A percentile compares a stretch with the other conserved stretches of the same genome.
Conservation (phyloP, 2,888 invertebrate genomes). For the Prenolepis imparis region DNA sequence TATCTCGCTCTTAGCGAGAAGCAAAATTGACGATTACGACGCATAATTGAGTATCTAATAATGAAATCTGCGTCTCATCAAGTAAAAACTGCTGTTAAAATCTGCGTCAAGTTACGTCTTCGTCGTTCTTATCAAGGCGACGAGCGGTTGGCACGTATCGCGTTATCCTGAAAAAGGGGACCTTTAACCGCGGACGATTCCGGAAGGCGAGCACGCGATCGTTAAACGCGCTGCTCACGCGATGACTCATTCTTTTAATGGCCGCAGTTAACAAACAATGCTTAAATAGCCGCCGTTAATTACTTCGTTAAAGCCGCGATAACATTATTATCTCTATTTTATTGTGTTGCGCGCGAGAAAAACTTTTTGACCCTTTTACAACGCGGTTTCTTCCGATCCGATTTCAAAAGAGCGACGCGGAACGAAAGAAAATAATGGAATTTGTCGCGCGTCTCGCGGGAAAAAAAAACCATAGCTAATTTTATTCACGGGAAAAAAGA, state of each 20-base stretch:
- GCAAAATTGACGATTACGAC: neutral
- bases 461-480: slow-evolving; percentile 10
- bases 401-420: slow-evolving; percentile 23
- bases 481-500: slow-evolving; percentile 22
- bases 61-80: neutral
- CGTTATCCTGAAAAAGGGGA: slow-evolving; percentile 23
- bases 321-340: slow-evolving; percentile 36
- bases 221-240: slow-evolving; percentile 45
- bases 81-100: neutral
- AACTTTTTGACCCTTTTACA: slow-evolving; percentile 35
- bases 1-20: neutral
- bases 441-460: neutral
- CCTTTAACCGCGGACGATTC: slow-evolving; percentile 28
- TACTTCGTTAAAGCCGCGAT: slow-evolving; percentile 47
- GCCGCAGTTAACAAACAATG: slow-evolving; percentile 44
- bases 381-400: slow-evolving; percentile 20
- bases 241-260: slow-evolving; percentile 55
- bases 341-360: slow-evolving; percentile 23
- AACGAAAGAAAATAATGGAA: slow-evolving; percentile 1
- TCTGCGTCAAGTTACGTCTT: neutral
- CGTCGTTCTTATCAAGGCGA: slow-evolving; percentile 11
- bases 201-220: slow-evolving; percentile 41
- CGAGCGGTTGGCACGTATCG: neutral
- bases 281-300: slow-evolving; percentile 50
- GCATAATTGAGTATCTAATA: slow-evolving; percentile 1